phyloP scores from a whole-genome alignment of 2,797 vertebrate species.

The Smutsia gigantea region DNA sequence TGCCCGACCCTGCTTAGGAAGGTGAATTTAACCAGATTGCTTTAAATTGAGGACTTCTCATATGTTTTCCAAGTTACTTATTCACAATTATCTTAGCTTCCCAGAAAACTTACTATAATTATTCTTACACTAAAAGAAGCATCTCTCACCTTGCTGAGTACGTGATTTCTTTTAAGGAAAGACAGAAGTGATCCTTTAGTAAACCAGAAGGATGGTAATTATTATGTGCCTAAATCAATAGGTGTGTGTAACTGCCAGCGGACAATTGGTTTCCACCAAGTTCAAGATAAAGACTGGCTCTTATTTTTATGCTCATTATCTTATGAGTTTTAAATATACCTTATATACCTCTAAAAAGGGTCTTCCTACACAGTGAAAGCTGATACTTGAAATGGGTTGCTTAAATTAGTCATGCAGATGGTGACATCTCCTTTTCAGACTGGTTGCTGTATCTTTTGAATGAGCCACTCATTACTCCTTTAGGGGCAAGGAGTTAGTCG shows the following conservation, averaged over 20 bases:
- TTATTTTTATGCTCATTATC: background rate
- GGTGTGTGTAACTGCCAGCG: background rate
- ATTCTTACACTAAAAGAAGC: background rate
- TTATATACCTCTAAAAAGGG: background rate
- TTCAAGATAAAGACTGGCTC: constrained; percentile 3
- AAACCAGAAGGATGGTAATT: background rate
- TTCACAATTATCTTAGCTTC: background rate
- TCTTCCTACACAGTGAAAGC: background rate
- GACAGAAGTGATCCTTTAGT: background rate
- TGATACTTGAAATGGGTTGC: background rate
- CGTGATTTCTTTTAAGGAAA: constrained; percentile 24
- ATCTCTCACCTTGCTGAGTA: background rate
- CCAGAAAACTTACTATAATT: background rate
- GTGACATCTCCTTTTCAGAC: background rate
- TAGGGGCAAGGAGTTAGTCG: background rate
- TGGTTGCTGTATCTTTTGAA: background rate
- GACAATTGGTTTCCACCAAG: background rate
- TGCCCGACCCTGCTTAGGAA: background rate
- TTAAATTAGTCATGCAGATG: background rate
- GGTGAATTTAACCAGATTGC: background rate
- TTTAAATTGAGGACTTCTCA: constrained; percentile 5
- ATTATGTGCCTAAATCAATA: background rate
- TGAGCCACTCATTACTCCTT: background rate
- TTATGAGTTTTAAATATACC: background rate
- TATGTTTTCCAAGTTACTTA: constrained; percentile 5